Evolutionary conservation across 1,140 invertebrate species (phyloP).

Genomic region (Drosophila subpulchrella): DNA sequence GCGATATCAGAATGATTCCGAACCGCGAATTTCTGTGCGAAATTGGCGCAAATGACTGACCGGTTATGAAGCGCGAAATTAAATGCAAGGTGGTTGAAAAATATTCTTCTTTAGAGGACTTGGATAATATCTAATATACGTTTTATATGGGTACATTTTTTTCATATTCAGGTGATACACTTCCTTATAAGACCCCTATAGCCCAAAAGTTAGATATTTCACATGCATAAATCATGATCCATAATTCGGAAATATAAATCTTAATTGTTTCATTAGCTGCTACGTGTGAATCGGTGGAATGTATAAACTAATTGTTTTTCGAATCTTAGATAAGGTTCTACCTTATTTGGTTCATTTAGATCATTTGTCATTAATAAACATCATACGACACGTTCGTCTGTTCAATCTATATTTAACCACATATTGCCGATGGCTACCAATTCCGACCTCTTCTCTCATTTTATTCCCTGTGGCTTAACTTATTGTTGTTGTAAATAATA

Average conservation of each 20-base stretch:
- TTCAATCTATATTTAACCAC: slow-evolving; percentile 50
- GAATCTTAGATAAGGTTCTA: slow-evolving; percentile 8
- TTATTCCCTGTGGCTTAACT: slow-evolving; percentile 5
- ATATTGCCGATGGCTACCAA: not conserved
- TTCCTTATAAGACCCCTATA: no score
- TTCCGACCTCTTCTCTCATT: slow-evolving; percentile 24
- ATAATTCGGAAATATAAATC: no score
- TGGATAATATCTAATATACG: not conserved
- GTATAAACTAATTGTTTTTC: not conserved
- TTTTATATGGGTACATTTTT: no score
- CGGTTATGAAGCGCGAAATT: slow-evolving; percentile 1
- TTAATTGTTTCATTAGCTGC: no score
- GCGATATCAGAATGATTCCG: slow-evolving; percentile 25
- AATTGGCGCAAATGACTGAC: not conserved
- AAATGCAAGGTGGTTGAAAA: not conserved
- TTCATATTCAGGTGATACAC: no score
- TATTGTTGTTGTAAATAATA: not conserved
- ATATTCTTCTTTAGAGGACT: not conserved
- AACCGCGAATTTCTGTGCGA: not conserved
- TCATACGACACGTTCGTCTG: slow-evolving; percentile 34
- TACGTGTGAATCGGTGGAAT: not conserved
- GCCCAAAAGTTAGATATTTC: no score
- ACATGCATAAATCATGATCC: no score
- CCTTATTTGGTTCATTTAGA: slow-evolving; percentile 48
- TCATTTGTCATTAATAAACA: slow-evolving; percentile 54